Evolutionary conservation across 2,888 invertebrate species (phyloP).

Genomic region (Cabera pusaria): DNA sequence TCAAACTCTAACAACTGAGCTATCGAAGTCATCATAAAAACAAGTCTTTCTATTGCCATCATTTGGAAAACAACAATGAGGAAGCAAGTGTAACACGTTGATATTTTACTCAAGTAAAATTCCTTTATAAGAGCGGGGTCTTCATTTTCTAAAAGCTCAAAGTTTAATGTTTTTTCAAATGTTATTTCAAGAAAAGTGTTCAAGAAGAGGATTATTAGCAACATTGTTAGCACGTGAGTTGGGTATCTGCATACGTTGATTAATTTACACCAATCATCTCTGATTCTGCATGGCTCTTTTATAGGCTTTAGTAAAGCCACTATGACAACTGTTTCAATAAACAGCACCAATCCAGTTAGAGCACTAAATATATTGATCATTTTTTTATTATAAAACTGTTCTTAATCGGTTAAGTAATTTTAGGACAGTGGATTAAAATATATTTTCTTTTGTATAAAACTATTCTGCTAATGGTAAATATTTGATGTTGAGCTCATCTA

Average conservation of each 20-base stretch:
- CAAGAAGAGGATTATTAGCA: conserved; percentile 36
- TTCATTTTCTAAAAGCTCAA: conserved; percentile 34
- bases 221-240: conserved; percentile 33
- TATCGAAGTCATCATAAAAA: conserved; percentile 43
- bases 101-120: conserved; percentile 49
- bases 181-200: conserved; percentile 50
- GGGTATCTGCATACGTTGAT: conserved; percentile 33
- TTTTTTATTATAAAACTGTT: too few relatives aligned
- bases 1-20: conserved; percentile 64
- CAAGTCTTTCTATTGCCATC: conserved; percentile 52
- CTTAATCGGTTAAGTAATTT: too few relatives aligned
- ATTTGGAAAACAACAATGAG: conserved; percentile 48
- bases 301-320: conserved; percentile 57
- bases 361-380: conserved; percentile 57
- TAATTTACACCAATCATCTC: conserved; percentile 50
- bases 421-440: too few relatives aligned
- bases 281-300: conserved; percentile 48
- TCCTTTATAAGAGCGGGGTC: conserved; percentile 38
- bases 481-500: too few relatives aligned
- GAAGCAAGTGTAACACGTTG: conserved; percentile 45
- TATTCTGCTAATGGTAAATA: too few relatives aligned
- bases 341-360: conserved; percentile 40
- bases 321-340: conserved; percentile 46
- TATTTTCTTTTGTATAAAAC: too few relatives aligned
- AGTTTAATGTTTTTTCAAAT: conserved; percentile 42